These are phyloP conservation scores for Drosophila quadrilineata DNA, from an alignment of 1,140 invertebrate species.

Conservation along the genomic window DNA sequence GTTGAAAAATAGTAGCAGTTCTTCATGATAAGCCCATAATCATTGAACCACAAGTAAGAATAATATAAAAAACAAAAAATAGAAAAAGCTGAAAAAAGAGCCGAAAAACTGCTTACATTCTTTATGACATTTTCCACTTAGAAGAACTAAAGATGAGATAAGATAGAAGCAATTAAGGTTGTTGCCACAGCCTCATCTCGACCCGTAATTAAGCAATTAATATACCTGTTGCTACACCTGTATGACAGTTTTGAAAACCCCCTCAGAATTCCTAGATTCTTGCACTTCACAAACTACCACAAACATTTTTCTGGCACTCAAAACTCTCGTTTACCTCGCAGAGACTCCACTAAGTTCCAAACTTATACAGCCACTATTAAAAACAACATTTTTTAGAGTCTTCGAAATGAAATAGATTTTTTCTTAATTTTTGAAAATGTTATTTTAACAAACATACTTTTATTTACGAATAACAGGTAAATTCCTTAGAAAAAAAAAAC, in stretches of 20 bases:
- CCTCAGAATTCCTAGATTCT: too few relatives aligned
- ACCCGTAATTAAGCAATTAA: slow-evolving; percentile 36
- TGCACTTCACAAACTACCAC: too few relatives aligned
- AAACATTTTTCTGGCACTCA: too few relatives aligned
- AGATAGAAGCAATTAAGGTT: slow-evolving; percentile 40
- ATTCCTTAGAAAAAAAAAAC: too few relatives aligned
- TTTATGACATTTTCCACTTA: slow-evolving; percentile 35
- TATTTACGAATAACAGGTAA: too few relatives aligned
- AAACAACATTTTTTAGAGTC: too few relatives aligned
- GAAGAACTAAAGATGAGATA: slow-evolving; percentile 24
- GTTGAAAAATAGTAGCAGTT: not conserved
- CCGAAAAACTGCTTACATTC: not conserved
- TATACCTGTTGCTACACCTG: slow-evolving; percentile 10
- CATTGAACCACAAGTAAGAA: slow-evolving; percentile 12
- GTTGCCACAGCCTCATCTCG: slow-evolving; percentile 15
- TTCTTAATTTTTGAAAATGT: too few relatives aligned
- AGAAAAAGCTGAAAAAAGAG: not conserved
- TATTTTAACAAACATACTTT: too few relatives aligned
- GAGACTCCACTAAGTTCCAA: too few relatives aligned
- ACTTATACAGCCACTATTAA: too few relatives aligned
- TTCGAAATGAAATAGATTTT: too few relatives aligned
- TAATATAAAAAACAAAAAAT: not conserved
- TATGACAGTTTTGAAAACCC: not conserved
- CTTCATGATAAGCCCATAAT: slow-evolving; percentile 19
- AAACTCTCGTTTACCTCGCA: too few relatives aligned